Evolutionary conservation across 1,140 invertebrate genomes (phyloP), one percentile per base, ranked within the genome.

Genomic region (Leptinotarsa defecta): DNA sequence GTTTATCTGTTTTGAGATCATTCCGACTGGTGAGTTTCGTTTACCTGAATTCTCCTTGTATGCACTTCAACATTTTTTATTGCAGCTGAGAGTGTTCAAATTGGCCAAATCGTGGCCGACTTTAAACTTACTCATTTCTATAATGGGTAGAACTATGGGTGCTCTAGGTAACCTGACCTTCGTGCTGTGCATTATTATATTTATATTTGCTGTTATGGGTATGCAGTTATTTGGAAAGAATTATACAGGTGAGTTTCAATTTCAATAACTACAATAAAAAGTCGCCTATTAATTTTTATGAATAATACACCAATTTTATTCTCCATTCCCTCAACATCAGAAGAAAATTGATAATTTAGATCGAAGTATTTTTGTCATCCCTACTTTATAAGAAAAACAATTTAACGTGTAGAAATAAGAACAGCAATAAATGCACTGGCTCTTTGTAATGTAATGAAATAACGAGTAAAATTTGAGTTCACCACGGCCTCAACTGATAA

Each of bases 51-150:
- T 64, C 22, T 13, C 27, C 1, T 65, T n/a, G n/a, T 13, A 34
- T 65, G 34, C 8, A 34, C 61, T 15, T 68, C 48, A 67, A 64
- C 22, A 70, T 17, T 22, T 52, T 73, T n/a, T 68, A 22, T 81
- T 91, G 82, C 89, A 98, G 97, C 90, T 99, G 79, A 92, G 98
- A 91, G 97, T 99, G 84, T 99, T 99, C 91, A 99, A 99, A 92
- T 89, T 99, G 86, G 98, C 98, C 78, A 99, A 98, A 89, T 99
- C 97, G 74, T 99, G 97, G 98, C 97, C 96, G 81, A 98, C 97
- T 75, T 89, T 99, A 85, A 99, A 99, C 89, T 92, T 98, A 88
- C 91, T 99, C 80, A 98, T 99, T 86, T 97, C 96, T 83, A 99
- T 99, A 85, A 98, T 99, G 94, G 97, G 96, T 82, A 93, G 96